phyloP scores from a whole-genome alignment of 2,888 invertebrate species.

The Oligia latruncula region DNA sequence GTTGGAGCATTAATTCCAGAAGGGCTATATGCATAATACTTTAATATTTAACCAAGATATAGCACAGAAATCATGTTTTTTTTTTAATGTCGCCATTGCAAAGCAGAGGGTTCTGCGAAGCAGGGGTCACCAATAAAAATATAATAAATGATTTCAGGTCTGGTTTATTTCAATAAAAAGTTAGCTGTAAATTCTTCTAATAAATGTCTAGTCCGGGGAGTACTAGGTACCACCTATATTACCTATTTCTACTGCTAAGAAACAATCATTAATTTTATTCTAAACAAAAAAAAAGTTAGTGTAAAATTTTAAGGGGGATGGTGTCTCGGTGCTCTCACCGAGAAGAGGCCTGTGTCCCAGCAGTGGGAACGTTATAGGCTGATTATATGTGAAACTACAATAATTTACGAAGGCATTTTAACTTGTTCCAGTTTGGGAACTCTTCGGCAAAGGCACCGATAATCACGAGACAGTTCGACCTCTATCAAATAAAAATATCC shows the following conservation, averaged over 20 bases:
- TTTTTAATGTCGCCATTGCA: neutral
- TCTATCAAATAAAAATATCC: constrained; percentile 3
- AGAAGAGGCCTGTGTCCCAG: no score
- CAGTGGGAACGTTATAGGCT: no score
- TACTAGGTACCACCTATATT: neutral
- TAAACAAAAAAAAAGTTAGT: no score
- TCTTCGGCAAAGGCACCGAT: neutral
- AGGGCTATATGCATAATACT: neutral
- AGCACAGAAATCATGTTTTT: neutral
- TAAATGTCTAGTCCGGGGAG: neutral
- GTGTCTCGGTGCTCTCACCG: no score
- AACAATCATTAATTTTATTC: neutral
- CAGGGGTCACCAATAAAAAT: neutral
- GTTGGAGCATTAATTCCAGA: neutral
- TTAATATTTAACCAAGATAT: no score
- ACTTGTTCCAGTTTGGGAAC: neutral
- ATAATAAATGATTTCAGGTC: neutral
- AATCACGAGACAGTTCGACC: neutral
- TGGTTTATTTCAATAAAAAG: neutral
- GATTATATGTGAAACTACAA: neutral
- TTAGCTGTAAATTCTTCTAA: neutral
- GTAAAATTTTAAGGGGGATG: no score
- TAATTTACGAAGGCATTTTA: neutral
- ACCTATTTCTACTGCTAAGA: no score
- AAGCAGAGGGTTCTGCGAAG: neutral